Evolutionary conservation across 2,113 vertebrate species (phyloP), one percentile per base, ranked within the genome.

Genomic region (Eublepharis macularius): DNA sequence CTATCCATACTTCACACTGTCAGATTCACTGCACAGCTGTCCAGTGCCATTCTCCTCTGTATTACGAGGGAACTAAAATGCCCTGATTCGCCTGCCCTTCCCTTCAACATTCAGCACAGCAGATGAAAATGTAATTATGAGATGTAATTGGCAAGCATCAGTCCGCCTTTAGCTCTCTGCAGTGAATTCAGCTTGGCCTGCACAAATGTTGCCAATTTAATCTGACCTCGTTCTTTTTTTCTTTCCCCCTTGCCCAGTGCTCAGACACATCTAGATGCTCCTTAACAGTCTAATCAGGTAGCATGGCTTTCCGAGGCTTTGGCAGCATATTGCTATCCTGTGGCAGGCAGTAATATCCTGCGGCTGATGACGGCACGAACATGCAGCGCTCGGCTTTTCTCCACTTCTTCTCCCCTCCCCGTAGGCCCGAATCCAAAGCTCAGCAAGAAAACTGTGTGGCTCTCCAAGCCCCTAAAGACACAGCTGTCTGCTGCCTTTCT

Each of bases 281-380:
- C 84, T 93, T 93, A 88, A 80, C 86, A 93, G 92, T 92, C 93
- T 92, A 91, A 95, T 94, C 94, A 94, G 93, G 92, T 92, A 94
- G 90, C 86, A 84, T 11, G 76, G 90, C 84, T 94, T 93, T 94
- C 88, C 94, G 90, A 93, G 89, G 76, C 1, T 0, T 72, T 91
- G 94, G 92, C 91, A 93, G 92, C 87, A 63, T 73, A 89, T 88
- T 90, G 91, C 88, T 92, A 88, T 88, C 90, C 87, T 82, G 84
- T 92, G 90, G 87, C 90, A 93, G 92, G 92, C 91, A 84, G 84
- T 90, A 92, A 94, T 92, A 93, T 91, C 92, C 93, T 94, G 92
- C n/a, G 8, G 92, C 83, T 91, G 93, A 93, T 92, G 39, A 66
- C 88, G 93, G 88, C 16, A 0, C 81, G 81, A 88, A 82, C 89